A percentile compares a stretch with the other conserved stretches of the same genome.
phyloP scores from a whole-genome alignment of 2,888 invertebrate genomes.

The Epinotia demarniana region DNA sequence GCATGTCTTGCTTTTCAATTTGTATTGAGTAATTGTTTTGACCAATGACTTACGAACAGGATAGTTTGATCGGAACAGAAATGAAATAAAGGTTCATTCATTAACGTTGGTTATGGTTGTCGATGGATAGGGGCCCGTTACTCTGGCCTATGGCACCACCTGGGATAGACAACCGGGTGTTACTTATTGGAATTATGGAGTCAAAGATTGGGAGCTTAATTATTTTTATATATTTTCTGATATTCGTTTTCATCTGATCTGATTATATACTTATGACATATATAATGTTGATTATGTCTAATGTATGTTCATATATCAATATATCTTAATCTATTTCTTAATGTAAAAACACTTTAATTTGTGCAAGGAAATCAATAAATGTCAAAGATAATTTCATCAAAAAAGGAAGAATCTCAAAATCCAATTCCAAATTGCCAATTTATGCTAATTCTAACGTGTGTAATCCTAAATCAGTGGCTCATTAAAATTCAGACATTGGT shows the following conservation, averaged over 20 bases:
- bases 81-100: not conserved
- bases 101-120: too few species aligned
- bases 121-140: too few species aligned
- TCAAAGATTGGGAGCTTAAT: not conserved
- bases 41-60: not conserved
- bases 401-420: not conserved
- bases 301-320: too few species aligned
- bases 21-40: not conserved
- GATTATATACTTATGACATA: not conserved
- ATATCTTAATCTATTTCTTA: too few species aligned
- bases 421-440: not conserved
- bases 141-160: too few species aligned
- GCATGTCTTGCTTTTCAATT: not conserved
- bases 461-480: constrained; percentile 19
- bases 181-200: not conserved
- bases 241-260: not conserved
- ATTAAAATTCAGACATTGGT: constrained; percentile 34
- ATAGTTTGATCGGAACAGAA: not conserved
- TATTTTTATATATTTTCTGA: not conserved
- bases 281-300: too few species aligned
- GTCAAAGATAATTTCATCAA: not conserved
- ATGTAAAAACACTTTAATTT: not conserved
- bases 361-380: not conserved
- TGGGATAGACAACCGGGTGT: not conserved
- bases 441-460: constrained; percentile 31